Base-by-base conservation (phyloP, 1,140 invertebrate species). In the Leucophenga varia region DNA sequence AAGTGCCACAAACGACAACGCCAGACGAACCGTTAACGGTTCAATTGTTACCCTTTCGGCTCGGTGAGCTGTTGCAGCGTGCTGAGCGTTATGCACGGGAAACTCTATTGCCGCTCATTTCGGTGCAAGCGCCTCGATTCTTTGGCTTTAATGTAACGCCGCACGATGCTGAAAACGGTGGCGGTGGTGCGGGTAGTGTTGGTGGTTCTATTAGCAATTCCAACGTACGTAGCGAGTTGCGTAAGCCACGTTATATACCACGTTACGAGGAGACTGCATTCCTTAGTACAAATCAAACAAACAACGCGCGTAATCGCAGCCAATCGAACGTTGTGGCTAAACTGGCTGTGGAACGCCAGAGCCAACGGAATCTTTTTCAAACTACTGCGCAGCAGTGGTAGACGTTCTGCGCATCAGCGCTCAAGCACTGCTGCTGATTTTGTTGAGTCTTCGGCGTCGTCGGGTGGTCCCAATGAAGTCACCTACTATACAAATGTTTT, bases 81-180 rank as follows among this genome's bases (percentile, higher is more conserved):
- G 89, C 88, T 0, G 89, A 91, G 69, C 80, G 84, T 18, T 91
- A 91, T 61, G 88, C 89, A 0, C 78, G 86, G 37, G 84, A 87
- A 59, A 89, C 86, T 0, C 74, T 90, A 8, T 63, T 88, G 37
- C 87, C 87, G 0, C 58, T 89, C 5, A 87, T 89, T 3, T 89
- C 86, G 2, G 86, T 86, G 30, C 87, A 89, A 61, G 87, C 86
- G 2, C 86, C 87, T 1, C 84, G 80, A 22, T 79, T 86, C 48
- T 81, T 81, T n/a, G 76, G 81, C 57, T 82, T 82, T 47, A 71
- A 73, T 52, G 55, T 72, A 2, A 61, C 57, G 7, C 49, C 47
- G 1, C 48, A 54, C 9, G 59, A 59, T 8, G 61, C 55, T 0
- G 55, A 54, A 1, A 28, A 32, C 2, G 19, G 32, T 6, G 46